Percentiles rank a stretch among this genome's conserved stretches.
These are phyloP conservation scores for Lapara coniferarum DNA, from an alignment of 2,888 invertebrate species.

Conservation along the genomic window DNA sequence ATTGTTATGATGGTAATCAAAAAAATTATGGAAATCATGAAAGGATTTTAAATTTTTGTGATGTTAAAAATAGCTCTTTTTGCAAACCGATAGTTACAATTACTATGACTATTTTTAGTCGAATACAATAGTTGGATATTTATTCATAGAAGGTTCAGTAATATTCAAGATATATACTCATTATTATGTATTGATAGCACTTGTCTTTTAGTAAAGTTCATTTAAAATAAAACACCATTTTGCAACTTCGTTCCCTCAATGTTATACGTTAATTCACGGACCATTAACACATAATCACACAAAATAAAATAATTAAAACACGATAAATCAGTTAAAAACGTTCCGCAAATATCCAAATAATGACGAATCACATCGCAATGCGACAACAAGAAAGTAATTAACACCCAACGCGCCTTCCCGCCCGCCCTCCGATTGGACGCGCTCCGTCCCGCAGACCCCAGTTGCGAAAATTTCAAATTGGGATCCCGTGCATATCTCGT, in stretches of 20 bases:
- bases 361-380: constrained; percentile 58
- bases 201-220: not conserved
- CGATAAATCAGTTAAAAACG: constrained; percentile 45
- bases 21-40: not conserved
- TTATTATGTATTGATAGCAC: not conserved
- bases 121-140: too few relatives aligned
- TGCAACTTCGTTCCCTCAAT: not conserved
- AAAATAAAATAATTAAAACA: constrained; percentile 4
- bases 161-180: not conserved
- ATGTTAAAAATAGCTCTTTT: too few relatives aligned
- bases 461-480: constrained; percentile 72
- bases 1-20: not conserved
- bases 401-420: constrained; percentile 56
- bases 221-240: not conserved
- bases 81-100: too few relatives aligned
- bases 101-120: too few relatives aligned
- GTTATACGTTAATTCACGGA: not conserved
- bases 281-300: not conserved
- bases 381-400: constrained; percentile 77
- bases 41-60: not conserved
- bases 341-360: constrained; percentile 47
- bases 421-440: constrained; percentile 57
- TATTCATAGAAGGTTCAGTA: not conserved
- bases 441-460: constrained; percentile 49
- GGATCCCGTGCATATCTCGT: constrained; percentile 61